Evolutionary conservation across 92 coral and sea anemone genomes (phyloP).

Genomic region (Epizoanthus stellaris): DNA sequence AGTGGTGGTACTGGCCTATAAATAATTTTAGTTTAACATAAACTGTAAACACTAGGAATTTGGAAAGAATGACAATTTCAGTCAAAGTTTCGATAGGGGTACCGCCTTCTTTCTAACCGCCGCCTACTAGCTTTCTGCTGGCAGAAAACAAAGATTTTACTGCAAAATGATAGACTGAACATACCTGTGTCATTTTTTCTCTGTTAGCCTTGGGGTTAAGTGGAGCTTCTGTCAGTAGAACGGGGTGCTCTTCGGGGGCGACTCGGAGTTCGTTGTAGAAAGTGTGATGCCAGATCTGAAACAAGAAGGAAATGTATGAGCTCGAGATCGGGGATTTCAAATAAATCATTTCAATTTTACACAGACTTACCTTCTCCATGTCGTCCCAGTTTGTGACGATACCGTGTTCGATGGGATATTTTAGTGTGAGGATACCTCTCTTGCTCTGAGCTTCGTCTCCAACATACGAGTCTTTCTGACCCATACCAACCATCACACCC

Average conservation of each 20-base stretch:
- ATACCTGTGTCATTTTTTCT: background rate
- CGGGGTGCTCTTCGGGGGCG: no score
- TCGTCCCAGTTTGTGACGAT: no score
- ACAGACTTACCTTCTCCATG: no score
- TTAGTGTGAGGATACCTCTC: constrained; percentile 97
- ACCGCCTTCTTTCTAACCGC: constrained; percentile 35
- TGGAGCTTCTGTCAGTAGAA: no score
- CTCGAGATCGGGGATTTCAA: no score
- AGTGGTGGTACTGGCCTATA: background rate
- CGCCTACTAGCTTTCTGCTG: background rate
- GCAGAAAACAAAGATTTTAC: background rate
- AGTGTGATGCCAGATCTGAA: no score
- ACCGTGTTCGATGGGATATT: constrained; percentile 43
- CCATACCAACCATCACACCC: constrained; percentile 99
- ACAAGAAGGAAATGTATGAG: no score
- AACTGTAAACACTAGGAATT: background rate
- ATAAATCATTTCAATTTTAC: no score
- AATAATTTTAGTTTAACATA: background rate
- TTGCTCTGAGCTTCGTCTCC: constrained; percentile 99
- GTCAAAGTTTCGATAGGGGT: background rate
- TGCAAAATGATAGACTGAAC: background rate
- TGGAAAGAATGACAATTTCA: background rate
- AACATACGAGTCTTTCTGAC: constrained; percentile 99
- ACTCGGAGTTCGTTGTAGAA: no score
- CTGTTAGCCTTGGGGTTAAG: no score